Conservation (phyloP, 2,113 vertebrate genomes). For the Apeltes quadracus region DNA sequence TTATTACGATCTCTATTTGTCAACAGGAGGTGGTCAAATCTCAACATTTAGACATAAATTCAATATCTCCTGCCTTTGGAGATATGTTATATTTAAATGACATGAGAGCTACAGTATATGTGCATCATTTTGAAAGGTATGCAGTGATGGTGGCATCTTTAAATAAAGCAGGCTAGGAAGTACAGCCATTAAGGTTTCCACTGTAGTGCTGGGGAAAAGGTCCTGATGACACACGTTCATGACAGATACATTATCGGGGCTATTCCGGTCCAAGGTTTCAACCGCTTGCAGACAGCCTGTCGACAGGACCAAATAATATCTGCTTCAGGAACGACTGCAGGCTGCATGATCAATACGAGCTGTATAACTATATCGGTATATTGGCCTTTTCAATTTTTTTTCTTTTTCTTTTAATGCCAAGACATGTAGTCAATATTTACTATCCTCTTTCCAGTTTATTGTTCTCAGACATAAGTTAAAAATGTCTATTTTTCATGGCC, state of each 20-base stretch:
- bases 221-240: slow-evolving; percentile 69
- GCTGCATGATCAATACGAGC: slow-evolving; percentile 29
- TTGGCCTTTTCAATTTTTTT: background rate
- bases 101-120: slow-evolving; percentile 30
- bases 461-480: background rate
- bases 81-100: slow-evolving; percentile 44
- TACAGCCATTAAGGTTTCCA: slow-evolving; percentile 58
- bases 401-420: background rate
- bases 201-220: slow-evolving; percentile 34
- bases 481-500: background rate
- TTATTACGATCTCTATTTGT: slow-evolving; percentile 9
- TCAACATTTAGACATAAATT: slow-evolving; percentile 41
- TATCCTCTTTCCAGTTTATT: background rate
- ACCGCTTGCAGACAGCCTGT: slow-evolving; percentile 59
- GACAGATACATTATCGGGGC: slow-evolving; percentile 74
- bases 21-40: slow-evolving; percentile 1
- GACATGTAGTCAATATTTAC: background rate
- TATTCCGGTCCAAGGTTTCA: slow-evolving; percentile 72
- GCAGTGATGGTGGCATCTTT: slow-evolving; percentile 54
- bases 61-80: too few species aligned
- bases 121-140: slow-evolving; percentile 40
- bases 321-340: slow-evolving; percentile 15
- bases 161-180: slow-evolving; percentile 60
- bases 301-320: slow-evolving; percentile 38
- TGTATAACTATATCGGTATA: background rate